phyloP scores from a whole-genome alignment of 1,140 invertebrate genomes.

The Ptiloglossa arizonensis region DNA sequence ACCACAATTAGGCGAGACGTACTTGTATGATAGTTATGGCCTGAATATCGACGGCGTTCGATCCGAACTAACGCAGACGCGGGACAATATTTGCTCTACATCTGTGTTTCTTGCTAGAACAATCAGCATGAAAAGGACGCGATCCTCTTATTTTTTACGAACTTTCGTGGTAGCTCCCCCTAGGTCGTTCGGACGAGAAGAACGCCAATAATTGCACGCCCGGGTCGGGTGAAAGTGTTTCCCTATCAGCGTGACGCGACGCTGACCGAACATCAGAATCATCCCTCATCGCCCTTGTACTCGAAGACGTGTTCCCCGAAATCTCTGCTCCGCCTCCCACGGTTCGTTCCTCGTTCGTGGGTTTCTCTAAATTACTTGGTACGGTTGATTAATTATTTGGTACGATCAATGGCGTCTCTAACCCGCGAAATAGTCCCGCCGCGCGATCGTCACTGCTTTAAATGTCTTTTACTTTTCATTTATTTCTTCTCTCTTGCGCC shows the following conservation, averaged over 20 bases:
- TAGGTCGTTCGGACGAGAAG: no score
- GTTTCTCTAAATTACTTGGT: slow-evolving; percentile 65
- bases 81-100: background rate
- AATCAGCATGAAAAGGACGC: background rate
- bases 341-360: slow-evolving; percentile 28
- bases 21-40: slow-evolving; percentile 32
- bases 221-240: no score
- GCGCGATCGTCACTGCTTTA: background rate
- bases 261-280: background rate
- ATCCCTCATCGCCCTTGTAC: slow-evolving; percentile 32
- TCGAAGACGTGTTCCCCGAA: slow-evolving; percentile 56
- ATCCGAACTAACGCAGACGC: slow-evolving; percentile 15
- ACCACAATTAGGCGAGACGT: slow-evolving; percentile 40
- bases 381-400: slow-evolving; percentile 68
- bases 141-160: slow-evolving; percentile 6
- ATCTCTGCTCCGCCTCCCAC: slow-evolving; percentile 32
- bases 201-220: no score
- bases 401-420: slow-evolving; percentile 65
- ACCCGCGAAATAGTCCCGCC: slow-evolving; percentile 57
- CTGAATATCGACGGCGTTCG: slow-evolving; percentile 5
- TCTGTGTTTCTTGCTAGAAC: background rate
- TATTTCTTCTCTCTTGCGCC: no score
- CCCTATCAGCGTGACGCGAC: no score
- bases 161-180: background rate
- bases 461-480: background rate